These are phyloP conservation scores for Exephanes ischioxanthus DNA, from an alignment of 2,888 invertebrate genomes.

Conservation along the genomic window DNA sequence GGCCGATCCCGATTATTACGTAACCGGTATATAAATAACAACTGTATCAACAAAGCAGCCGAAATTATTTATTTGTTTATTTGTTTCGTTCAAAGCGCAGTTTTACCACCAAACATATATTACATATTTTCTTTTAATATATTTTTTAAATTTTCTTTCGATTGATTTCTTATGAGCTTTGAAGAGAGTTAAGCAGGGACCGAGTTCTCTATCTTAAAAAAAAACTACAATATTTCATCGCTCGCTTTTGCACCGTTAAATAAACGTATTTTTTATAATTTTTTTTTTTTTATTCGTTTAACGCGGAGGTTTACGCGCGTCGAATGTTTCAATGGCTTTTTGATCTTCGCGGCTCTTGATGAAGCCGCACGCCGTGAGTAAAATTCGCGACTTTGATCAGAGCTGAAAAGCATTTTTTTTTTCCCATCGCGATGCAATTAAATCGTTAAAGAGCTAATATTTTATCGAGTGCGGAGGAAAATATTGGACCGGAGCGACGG, in stretches of 20 bases:
- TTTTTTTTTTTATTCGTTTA: constrained; percentile 1
- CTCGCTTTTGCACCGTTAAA: neutral
- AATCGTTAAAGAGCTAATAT: constrained; percentile 43
- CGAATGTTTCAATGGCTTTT: neutral
- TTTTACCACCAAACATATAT: neutral
- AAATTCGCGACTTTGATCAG: constrained; percentile 15
- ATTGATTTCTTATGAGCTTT: neutral
- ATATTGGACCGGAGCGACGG: neutral
- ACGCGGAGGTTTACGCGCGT: neutral
- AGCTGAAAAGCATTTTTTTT: neutral
- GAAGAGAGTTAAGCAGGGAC: neutral
- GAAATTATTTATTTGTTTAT: neutral
- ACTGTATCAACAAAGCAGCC: neutral
- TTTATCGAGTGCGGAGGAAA: neutral
- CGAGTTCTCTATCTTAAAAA: neutral
- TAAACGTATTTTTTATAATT: neutral
- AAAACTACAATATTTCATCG: neutral
- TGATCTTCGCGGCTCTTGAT: neutral
- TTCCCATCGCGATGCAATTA: constrained; percentile 3
- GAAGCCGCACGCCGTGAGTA: neutral
- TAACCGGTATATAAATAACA: neutral
- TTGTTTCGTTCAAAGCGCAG: neutral
- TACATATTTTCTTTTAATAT: neutral
- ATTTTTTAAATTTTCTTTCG: neutral
- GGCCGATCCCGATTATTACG: neutral